Evolutionary conservation across 2,113 vertebrate species (phyloP), one percentile per base, ranked within the genome.

Genomic region (Cnemophilus loriae): DNA sequence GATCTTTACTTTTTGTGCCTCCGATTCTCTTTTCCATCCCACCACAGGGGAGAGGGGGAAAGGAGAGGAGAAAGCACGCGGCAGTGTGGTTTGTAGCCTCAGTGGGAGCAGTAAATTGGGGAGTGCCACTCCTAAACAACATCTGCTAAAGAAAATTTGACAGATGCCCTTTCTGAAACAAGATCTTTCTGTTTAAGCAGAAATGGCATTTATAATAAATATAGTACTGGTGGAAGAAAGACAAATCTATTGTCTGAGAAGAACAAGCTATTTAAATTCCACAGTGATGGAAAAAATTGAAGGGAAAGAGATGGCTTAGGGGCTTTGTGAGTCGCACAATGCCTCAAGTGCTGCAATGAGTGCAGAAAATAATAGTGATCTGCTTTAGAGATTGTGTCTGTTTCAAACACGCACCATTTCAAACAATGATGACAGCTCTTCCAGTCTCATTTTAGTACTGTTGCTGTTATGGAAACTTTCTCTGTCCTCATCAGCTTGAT

Each of bases 401-500:
- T 65, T 80, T 96, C 84, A 93, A 89, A 83, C 67, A 93, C 8
- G 4, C 63, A 69, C 49, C 26, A 28, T 56, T 90, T 56, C 79
- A 93, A 92, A 95, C 84, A 91, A 91, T 79, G 77, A 89, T 94
- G 88, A 93, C 91, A 76, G 84, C 73, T 89, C 73, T 60, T 87
- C 52, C 76, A 84, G 67, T 83, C 78, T 90, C 91, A 53, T 96
- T 93, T 89, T 55, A 67, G 93, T 65, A 46, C 74, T 80, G 65
- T 73, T 73, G 53, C 75, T 87, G 65, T 90, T 94, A 93, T 30
- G 75, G 94, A 95, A 93, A 94, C 87, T 95, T 95, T 95, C 87
- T 80, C 94, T 79, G 75, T 73, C 84, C 93, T 87, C 86, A 32
- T 75, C 95, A 87, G 85, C 76, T 94, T 0, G 4, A 70, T 92